phyloP scores from a whole-genome alignment of 2,888 invertebrate species.

The Polietes domitor region DNA sequence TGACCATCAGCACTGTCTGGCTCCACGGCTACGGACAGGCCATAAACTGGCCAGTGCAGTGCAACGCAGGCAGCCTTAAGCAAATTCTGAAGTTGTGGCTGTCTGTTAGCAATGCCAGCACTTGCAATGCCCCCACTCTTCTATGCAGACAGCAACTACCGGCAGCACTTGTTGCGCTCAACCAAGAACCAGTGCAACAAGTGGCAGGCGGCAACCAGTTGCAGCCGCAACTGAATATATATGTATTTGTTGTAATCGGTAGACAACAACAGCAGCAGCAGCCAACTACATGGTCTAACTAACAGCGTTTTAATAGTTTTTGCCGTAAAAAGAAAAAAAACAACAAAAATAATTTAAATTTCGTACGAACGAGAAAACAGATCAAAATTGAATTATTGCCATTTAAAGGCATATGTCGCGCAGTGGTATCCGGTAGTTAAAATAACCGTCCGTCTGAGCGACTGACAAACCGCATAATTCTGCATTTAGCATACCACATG shows the following conservation, averaged over 20 bases:
- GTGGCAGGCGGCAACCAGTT: conserved; percentile 52
- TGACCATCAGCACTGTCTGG: no score
- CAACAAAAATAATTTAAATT: conserved; percentile 60
- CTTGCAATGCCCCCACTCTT: neutral
- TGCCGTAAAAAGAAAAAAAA: conserved; percentile 4
- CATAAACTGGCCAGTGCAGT: no score
- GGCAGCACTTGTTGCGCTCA: conserved; percentile 51
- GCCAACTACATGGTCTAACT: neutral
- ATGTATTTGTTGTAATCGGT: conserved; percentile 37
- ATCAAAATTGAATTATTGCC: conserved; percentile 63
- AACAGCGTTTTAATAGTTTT: conserved; percentile 26
- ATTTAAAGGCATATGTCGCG: conserved; percentile 65
- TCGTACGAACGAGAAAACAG: conserved; percentile 17
- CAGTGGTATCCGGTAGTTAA: conserved; percentile 61
- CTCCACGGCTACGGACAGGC: conserved; percentile 4
- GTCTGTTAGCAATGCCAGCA: neutral
- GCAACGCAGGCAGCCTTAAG: conserved; percentile 4
- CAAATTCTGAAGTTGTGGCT: conserved; percentile 21
- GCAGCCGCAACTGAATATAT: conserved; percentile 33
- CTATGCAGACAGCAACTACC: neutral
- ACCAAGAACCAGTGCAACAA: conserved; percentile 65
- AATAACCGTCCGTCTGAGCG: conserved; percentile 21
- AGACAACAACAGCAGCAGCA: conserved; percentile 25
- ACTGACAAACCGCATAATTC: conserved; percentile 31
- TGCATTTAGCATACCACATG: conserved; percentile 3